phyloP scores from a whole-genome alignment of 2,113 vertebrate species.

The Diadophis punctatus region DNA sequence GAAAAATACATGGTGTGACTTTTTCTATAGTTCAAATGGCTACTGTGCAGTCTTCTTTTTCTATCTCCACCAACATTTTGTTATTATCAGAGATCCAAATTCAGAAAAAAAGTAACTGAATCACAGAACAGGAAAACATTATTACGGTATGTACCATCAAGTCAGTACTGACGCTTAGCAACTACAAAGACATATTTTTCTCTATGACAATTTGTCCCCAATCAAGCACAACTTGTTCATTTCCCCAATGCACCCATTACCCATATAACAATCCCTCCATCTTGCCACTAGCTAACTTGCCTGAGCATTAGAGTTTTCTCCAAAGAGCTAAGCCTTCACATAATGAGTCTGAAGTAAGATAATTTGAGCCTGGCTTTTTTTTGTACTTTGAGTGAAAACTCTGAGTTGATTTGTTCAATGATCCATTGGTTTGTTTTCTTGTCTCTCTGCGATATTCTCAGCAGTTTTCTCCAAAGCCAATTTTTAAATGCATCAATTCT shows the following conservation, averaged over 20 bases:
- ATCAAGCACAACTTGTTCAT: neutral
- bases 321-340: neutral
- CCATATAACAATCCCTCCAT: neutral
- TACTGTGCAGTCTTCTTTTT: neutral
- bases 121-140: neutral
- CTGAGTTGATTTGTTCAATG: neutral
- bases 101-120: neutral
- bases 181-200: neutral
- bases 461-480: neutral
- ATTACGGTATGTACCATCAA: neutral
- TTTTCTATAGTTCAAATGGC: neutral
- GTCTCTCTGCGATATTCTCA: neutral
- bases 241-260: neutral
- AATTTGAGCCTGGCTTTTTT: neutral
- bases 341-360: neutral
- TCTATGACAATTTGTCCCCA: neutral
- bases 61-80: neutral
- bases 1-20: neutral
- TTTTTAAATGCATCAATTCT: neutral
- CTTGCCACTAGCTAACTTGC: neutral
- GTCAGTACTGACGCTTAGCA: neutral
- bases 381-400: neutral
- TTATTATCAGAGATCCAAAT: neutral
- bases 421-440: neutral
- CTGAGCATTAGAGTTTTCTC: neutral